Evolutionary conservation across 2,113 vertebrate species (phyloP), one percentile per base, ranked within the genome.

Genomic region (Neoarius graeffei): DNA sequence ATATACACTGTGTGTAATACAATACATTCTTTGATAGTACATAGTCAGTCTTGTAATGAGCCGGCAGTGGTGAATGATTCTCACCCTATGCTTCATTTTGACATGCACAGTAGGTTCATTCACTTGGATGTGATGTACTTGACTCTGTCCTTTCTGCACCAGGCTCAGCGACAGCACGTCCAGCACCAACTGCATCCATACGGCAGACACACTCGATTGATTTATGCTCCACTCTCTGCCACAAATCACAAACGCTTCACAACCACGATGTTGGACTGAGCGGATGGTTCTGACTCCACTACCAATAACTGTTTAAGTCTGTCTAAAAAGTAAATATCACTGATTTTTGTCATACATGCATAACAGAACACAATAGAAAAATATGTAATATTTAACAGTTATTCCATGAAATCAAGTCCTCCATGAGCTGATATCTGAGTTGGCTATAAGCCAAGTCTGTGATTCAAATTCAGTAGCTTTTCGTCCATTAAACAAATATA

Each of bases 141-240:
- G 11, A 67, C 30, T 54, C 54, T 50, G 64, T 62, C 69, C 62
- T 67, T n/a, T 52, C 52, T 66, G 86, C 84, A 91, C 90, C 79
- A 48, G 67, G 48, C 30, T 67, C 76, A 82, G 87, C 17, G 77
- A 89, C n/a, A 77, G 86, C 88, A 85, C 82, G 85, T 88, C 90
- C 80, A 87, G 86, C 76, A 91, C 90, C 56, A 64, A 87, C 88
- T 77, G 85, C 80, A 81, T 83, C 88, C 89, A 71, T 85, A 67
- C n/a, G 42, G 79, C 84, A 85, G 69, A 62, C 84, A 91, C 85
- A 85, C 83, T 83, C 87, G 89, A 92, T 88, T 92, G 91, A 94
- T 92, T 92, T 87, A 88, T 89, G 92, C 19, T 80, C 64, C 79
- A 73, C 60, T n/a, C 74, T 30, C 30, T 74, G 74, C 57, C 17